Base-by-base conservation (phyloP, 2,888 invertebrate species). In the Platycnemis pennipes region DNA sequence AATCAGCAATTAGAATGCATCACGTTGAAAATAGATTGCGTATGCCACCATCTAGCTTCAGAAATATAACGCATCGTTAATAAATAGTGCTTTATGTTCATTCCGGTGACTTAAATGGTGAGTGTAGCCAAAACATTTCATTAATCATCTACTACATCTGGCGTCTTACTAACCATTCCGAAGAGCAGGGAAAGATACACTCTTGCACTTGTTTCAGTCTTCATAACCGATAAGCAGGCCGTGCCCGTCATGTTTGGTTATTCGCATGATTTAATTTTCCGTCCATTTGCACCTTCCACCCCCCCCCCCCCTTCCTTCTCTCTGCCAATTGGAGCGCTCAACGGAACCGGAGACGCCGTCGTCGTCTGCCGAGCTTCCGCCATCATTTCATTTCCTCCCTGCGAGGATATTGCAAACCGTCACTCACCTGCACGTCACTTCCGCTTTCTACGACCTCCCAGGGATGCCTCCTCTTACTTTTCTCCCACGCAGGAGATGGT, bases 371-470 rank as follows among this genome's bases (percentile, higher is more conserved):
- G 22, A 3, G 22, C 7, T 63, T 77, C 37, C 77, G 13, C 77
- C 31, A 11, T 37, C 37, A 77, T 37, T 77, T 77, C 77, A 77
- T 77, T 77, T 77, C 77, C 77, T 37, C 37, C 16, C 77, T 37
- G 13, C 16, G 77, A 31, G 77, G 7, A 63, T 63, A 63, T 63
- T 26, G 63, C 77, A 77, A 63, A 13, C 77, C 37, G 77, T 77
- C 77, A n/a, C 77, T 77, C 77, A 77, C 13, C 31, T 63, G 26
- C 63, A 63, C 77, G 77, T 77, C 77, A 77, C 77, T 77, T 77
- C 77, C 77, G 37, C 77, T 37, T 37, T 77, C 77, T 37, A 37
- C 77, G 37, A 77, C 0, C 77, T 37, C 77, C 31, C 77, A 4
- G 77, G 37, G 37, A 37, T 37, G 16, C 63, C 26, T 26, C 26